Conservation (phyloP, 2,113 vertebrate species). For the Scatophagus argus region DNA sequence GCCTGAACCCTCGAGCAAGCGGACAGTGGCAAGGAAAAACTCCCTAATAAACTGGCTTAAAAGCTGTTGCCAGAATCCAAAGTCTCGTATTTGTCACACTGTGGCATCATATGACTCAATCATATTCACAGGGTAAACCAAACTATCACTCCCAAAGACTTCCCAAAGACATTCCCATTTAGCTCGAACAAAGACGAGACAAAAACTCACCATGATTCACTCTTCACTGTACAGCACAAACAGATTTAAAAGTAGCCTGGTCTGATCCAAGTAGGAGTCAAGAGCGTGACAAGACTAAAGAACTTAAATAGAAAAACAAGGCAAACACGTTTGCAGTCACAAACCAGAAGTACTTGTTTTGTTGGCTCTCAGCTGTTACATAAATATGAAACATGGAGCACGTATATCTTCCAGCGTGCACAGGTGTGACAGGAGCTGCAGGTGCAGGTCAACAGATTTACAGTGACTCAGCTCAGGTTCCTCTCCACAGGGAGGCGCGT, state of each 20-base stretch:
- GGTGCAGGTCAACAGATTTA: constrained; percentile 22
- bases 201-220: constrained; percentile 32
- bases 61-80: neutral
- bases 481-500: neutral
- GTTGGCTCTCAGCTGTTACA: constrained; percentile 23
- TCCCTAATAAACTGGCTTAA: neutral
- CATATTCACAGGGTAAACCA: neutral
- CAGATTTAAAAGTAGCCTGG: neutral
- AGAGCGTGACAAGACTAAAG: neutral
- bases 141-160: neutral
- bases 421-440: constrained; percentile 8
- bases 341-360: constrained; percentile 67
- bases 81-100: neutral
- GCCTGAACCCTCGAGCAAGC: no score
- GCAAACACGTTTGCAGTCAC: rapidly evolving
- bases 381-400: neutral
- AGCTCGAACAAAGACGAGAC: neutral
- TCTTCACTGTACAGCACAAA: neutral
- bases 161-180: neutral
- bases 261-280: neutral
- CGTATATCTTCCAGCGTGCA: rapidly evolving
- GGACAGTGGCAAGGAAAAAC: no score
- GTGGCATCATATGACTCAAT: neutral
- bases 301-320: neutral
- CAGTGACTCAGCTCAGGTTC: constrained; percentile 15